phyloP scores from a whole-genome alignment of 2,113 vertebrate genomes.

The Setophaga coronata region DNA sequence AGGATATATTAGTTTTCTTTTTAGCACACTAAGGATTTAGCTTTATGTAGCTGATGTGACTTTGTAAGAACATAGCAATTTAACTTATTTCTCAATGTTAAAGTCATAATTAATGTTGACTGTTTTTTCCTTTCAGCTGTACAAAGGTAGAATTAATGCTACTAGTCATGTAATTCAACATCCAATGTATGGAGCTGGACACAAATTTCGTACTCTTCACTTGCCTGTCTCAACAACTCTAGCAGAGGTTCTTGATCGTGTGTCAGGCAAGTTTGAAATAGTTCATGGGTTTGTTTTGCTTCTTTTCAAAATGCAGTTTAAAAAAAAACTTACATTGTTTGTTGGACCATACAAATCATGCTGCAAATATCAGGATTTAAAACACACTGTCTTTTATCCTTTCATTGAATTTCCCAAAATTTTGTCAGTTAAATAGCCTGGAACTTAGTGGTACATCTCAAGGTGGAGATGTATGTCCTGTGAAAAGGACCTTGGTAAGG shows the following conservation, averaged over 20 bases:
- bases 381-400: neutral
- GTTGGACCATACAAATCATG: neutral
- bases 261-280: conserved; percentile 84
- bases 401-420: neutral
- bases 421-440: neutral
- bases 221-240: conserved; percentile 96
- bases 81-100: neutral
- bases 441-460: neutral
- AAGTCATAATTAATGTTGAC: neutral
- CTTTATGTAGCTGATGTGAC: neutral
- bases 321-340: neutral
- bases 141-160: conserved; percentile 98
- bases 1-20: neutral
- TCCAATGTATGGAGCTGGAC: conserved; percentile 98
- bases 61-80: neutral
- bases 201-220: conserved; percentile 97
- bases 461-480: neutral
- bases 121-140: conserved; percentile 78
- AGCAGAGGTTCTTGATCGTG: conserved; percentile 95
- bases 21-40: neutral
- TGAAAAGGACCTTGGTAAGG: neutral
- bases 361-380: neutral
- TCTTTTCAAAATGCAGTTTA: neutral
- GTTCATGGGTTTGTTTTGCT: neutral
- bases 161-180: conserved; percentile 99